Conservation (phyloP, 2,113 vertebrate species). For the Notothenia coriiceps region DNA sequence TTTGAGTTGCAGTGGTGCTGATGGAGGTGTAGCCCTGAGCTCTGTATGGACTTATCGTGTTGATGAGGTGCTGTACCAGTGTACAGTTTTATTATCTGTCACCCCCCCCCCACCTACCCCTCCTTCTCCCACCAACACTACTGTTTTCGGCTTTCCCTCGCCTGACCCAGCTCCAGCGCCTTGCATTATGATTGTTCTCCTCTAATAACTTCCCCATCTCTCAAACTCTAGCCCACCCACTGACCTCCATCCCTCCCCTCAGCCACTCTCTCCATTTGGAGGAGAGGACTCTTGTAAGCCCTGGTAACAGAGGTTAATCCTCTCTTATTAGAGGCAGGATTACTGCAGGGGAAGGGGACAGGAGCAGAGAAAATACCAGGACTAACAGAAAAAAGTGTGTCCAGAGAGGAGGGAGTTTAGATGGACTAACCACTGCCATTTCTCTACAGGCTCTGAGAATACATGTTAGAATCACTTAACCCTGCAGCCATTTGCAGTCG, state of each 20-base stretch:
- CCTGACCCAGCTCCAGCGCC: slow-evolving; percentile 4
- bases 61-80: slow-evolving; percentile 57
- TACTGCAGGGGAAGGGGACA: slow-evolving; percentile 78
- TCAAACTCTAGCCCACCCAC: slow-evolving; percentile 58
- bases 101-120: slow-evolving; percentile 17
- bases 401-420: slow-evolving; percentile 38
- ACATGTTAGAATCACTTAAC: slow-evolving; percentile 2
- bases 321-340: slow-evolving; percentile 85
- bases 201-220: slow-evolving; percentile 77
- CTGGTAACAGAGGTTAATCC: slow-evolving; percentile 82
- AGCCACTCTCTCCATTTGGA: slow-evolving; percentile 70
- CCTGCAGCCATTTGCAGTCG: not conserved
- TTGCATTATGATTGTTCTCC: slow-evolving; percentile 62
- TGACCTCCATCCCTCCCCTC: slow-evolving; percentile 67
- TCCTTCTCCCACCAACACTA: too few species aligned
- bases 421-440: slow-evolving; percentile 15
- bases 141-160: slow-evolving; percentile 8
- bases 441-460: slow-evolving; percentile 9
- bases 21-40: slow-evolving; percentile 53
- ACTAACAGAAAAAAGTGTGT: slow-evolving; percentile 55
- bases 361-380: slow-evolving; percentile 41
- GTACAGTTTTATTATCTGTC: slow-evolving; percentile 56
- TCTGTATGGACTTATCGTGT: slow-evolving; percentile 37
- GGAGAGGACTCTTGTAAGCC: slow-evolving; percentile 79
- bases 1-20: slow-evolving; percentile 46